Evolutionary conservation across 1,140 invertebrate species (phyloP), one percentile per base, ranked within the genome.

Genomic region (Aphelinus atriplicis): DNA sequence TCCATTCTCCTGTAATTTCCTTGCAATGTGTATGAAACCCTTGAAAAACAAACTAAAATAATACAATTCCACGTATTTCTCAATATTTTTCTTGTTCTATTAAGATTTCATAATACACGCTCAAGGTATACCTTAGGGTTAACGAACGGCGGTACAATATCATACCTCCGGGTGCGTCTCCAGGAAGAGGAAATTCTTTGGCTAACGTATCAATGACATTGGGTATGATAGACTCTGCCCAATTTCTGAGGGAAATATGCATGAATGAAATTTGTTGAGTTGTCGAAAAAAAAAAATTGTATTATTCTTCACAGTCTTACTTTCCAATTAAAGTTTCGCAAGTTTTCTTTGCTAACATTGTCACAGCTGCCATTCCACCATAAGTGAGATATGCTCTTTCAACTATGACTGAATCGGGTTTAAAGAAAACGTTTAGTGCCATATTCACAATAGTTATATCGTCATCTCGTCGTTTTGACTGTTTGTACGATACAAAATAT

Each of bases 361-460:
- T 97, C 4, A 92, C 95, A 42, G 95, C 94, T 6, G 94, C 95
- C 95, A 98, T 96, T 43, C 97, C 97, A 63, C 97, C 94, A 83
- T 92, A 98, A 7, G 94, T 92, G 61, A 98, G 85, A 57, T 87
- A 86, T 26, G 93, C 90, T 67, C 92, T 87, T 60, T 90, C 85
- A 10, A 97, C 90, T 1, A 89, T 84, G 77, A 88, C 85, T 7
- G 88, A 90, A 61, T 87, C 81, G 53, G 84, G 78, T 80, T 91
- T 81, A 65, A 94, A 92, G 55, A 83, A 85, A 1, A 94, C 89
- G 84, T 92, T 93, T 75, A 96, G 89, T 3, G 94, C 95, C 56
- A 93, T 92, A 83, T 97, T 98, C 0, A 97, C 96, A 78, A 98
- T 97, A 9, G 96, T 95, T 80, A 98, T 98, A 85, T 98, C 97